These are phyloP conservation scores for Argyrosomus japonicus DNA, from an alignment of 2,113 vertebrate species.

Conservation along the genomic window DNA sequence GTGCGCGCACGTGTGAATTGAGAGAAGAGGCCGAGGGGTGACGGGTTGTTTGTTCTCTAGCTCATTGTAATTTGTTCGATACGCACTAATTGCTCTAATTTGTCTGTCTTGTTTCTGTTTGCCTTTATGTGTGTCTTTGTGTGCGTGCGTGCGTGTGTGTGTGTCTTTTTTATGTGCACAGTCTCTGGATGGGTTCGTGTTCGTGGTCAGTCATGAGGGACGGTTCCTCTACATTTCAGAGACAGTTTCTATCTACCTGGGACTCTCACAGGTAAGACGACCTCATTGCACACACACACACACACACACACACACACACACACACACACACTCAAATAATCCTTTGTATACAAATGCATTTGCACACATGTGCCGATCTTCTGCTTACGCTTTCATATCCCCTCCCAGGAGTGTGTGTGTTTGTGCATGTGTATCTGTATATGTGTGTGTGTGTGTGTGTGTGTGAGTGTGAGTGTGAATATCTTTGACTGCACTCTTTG, in stretches of 20 bases:
- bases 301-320: slow-evolving; percentile 30
- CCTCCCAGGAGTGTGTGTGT: slow-evolving; percentile 53
- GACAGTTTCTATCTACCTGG: slow-evolving; percentile 94
- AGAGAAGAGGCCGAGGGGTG: slow-evolving; percentile 72
- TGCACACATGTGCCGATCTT: slow-evolving; percentile 62
- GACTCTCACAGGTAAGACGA: slow-evolving; percentile 91
- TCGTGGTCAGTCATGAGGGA: slow-evolving; percentile 92
- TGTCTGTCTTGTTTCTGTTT: slow-evolving; percentile 83
- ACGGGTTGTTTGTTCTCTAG: slow-evolving; percentile 79
- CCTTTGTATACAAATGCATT: slow-evolving; percentile 65
- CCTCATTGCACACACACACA: slow-evolving; percentile 40
- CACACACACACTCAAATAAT: slow-evolving; percentile 45
- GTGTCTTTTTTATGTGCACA: slow-evolving; percentile 68
- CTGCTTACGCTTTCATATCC: slow-evolving; percentile 61
- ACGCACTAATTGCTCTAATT: slow-evolving; percentile 82
- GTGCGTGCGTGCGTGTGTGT: slow-evolving; percentile 49
- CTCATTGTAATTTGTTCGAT: slow-evolving; percentile 83
- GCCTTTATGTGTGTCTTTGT: slow-evolving; percentile 62
- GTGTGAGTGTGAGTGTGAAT: slow-evolving; percentile 65
- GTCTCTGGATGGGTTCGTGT: slow-evolving; percentile 94
- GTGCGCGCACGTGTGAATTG: slow-evolving; percentile 46
- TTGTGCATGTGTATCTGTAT: slow-evolving; percentile 47
- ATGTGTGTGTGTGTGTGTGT: slow-evolving; percentile 54
- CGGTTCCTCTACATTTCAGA: slow-evolving; percentile 95
- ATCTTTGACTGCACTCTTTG: slow-evolving; percentile 70